phyloP scores from a whole-genome alignment of 1,140 invertebrate genomes.

The Trachymyrmex cornetzi region DNA sequence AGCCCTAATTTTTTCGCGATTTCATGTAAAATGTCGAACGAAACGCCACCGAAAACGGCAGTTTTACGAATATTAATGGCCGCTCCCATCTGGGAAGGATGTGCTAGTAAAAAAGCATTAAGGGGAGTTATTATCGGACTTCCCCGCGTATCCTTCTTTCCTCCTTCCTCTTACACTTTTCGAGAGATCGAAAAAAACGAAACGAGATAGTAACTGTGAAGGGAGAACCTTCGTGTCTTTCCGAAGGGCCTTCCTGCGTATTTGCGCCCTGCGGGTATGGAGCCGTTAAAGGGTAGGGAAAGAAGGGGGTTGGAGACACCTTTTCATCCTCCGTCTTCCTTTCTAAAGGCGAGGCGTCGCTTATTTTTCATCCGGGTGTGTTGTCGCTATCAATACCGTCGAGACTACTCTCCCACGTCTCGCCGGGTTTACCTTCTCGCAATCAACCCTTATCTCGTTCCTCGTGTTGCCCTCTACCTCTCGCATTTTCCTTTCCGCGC shows the following conservation, averaged over 20 bases:
- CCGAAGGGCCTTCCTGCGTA: slow-evolving; percentile 37
- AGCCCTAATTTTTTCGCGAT: slow-evolving; percentile 19
- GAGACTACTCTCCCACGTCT: slow-evolving; percentile 43
- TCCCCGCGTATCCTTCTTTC: neutral
- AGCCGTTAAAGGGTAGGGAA: slow-evolving; percentile 60
- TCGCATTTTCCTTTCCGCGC: slow-evolving; percentile 20
- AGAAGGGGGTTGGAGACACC: slow-evolving; percentile 51
- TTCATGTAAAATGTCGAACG: slow-evolving; percentile 46
- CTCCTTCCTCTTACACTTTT: neutral
- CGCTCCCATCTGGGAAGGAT: slow-evolving; percentile 27
- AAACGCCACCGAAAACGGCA: slow-evolving; percentile 24
- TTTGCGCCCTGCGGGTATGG: slow-evolving; percentile 40
- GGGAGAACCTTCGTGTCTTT: slow-evolving; percentile 22
- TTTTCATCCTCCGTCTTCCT: slow-evolving; percentile 68
- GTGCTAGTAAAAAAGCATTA: slow-evolving; percentile 64
- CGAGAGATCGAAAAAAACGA: slow-evolving; percentile 57
- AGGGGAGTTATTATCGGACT: slow-evolving; percentile 71
- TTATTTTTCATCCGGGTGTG: slow-evolving; percentile 76
- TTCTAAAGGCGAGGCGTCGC: slow-evolving; percentile 48
- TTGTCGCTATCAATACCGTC: slow-evolving; percentile 77
- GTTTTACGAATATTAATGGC: slow-evolving; percentile 58
- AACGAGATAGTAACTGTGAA: slow-evolving; percentile 48
- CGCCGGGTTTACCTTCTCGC: slow-evolving; percentile 56
- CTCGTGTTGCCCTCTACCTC: slow-evolving; percentile 42
- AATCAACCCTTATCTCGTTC: slow-evolving; percentile 77